These are phyloP conservation scores for Willowsia nigromaculata DNA, from an alignment of 2,888 invertebrate species.

Conservation along the genomic window DNA sequence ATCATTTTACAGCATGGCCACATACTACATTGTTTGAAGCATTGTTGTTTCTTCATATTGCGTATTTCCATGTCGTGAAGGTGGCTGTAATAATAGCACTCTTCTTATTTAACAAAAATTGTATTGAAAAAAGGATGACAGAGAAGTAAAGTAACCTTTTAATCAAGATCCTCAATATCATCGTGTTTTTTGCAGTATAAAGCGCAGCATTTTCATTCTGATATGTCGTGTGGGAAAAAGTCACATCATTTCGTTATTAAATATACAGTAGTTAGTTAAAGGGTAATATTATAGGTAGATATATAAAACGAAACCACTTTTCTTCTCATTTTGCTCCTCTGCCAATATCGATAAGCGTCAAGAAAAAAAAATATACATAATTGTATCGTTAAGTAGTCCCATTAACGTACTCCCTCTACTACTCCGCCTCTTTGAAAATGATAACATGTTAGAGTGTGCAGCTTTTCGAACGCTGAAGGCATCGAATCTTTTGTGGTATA, in stretches of 20 bases:
- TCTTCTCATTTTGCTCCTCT: not conserved
- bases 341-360: slow-evolving; percentile 25
- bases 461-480: not conserved
- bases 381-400: slow-evolving; percentile 4
- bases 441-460: not conserved
- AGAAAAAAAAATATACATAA: slow-evolving; percentile 6
- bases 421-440: slow-evolving; percentile 40
- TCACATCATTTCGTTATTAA: slow-evolving; percentile 64
- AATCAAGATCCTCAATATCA: slow-evolving; percentile 61
- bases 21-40: slow-evolving; percentile 17
- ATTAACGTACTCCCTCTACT: slow-evolving; percentile 34
- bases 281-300: not conserved
- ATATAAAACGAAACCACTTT: slow-evolving; percentile 5
- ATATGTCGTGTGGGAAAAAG: slow-evolving; percentile 68
- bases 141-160: slow-evolving; percentile 52
- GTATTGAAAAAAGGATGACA: not conserved
- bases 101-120: slow-evolving; percentile 23
- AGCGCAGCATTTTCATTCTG: too few species aligned
- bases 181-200: slow-evolving; percentile 18
- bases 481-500: too few species aligned
- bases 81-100: slow-evolving; percentile 33
- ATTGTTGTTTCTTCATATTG: slow-evolving; percentile 15
- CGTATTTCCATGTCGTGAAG: slow-evolving; percentile 56
- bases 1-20: slow-evolving; percentile 40
- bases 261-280: too few species aligned